Evolutionary conservation across 2,888 invertebrate genomes (phyloP).

Genomic region (Tipula confusa): DNA sequence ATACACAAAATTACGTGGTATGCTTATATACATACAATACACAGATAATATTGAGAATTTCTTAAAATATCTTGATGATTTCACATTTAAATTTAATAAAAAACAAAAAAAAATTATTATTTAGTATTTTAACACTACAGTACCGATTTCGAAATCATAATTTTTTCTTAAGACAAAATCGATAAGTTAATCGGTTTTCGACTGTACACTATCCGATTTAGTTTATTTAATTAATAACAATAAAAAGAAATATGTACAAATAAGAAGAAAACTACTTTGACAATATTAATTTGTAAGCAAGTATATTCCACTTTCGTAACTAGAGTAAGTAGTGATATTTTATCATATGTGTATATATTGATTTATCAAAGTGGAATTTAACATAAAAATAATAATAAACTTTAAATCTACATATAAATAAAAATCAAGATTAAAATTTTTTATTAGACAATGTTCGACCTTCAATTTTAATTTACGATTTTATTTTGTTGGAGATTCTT

Average conservation of each 20-base stretch:
- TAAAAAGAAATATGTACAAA: neutral
- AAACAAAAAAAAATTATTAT: neutral
- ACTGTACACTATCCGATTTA: neutral
- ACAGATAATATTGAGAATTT: conserved; percentile 12
- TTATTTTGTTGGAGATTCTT: neutral
- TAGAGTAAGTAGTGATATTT: neutral
- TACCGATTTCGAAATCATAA: neutral
- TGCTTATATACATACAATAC: neutral
- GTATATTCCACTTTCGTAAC: neutral
- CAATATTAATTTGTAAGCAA: neutral
- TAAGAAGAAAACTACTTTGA: neutral
- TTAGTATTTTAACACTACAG: neutral
- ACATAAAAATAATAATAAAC: no score
- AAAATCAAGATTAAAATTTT: neutral
- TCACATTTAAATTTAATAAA: conserved; percentile 29
- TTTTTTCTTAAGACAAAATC: neutral
- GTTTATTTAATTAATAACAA: neutral
- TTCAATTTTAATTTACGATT: neutral
- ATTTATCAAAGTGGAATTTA: neutral
- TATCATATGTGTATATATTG: neutral
- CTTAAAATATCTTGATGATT: conserved; percentile 32
- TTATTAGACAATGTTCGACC: neutral
- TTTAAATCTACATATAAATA: neutral
- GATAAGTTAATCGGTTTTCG: neutral
- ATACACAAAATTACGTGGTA: neutral